A percentile compares a stretch with the other conserved stretches of the same genome.
These are phyloP conservation scores for Aspidoscelis tigris DNA, from an alignment of 2,113 vertebrate genomes.

Conservation along the genomic window DNA sequence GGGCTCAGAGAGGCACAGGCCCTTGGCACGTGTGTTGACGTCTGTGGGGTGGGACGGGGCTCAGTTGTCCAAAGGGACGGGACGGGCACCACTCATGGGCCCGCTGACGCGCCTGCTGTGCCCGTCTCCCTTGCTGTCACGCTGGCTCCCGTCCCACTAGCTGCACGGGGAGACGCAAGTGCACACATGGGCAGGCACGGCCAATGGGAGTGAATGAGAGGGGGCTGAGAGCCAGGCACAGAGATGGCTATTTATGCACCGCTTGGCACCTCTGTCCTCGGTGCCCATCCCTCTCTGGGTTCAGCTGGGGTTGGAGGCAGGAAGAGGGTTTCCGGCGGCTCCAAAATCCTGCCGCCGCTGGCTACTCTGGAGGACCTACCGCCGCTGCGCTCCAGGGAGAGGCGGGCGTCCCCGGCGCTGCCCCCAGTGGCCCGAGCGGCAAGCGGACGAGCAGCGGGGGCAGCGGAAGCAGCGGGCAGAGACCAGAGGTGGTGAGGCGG, in stretches of 20 bases:
- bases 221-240: slow-evolving; percentile 10
- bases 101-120: too few relatives aligned
- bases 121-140: neutral
- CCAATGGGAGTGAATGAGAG: slow-evolving; percentile 36
- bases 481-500: neutral
- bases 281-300: neutral
- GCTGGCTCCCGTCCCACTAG: neutral
- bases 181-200: neutral
- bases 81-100: neutral
- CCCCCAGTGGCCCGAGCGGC: neutral
- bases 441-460: neutral
- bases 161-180: neutral
- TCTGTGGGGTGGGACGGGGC: neutral
- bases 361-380: neutral
- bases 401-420: neutral
- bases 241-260: slow-evolving; percentile 22
- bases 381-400: neutral
- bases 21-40: neutral
- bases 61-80: neutral
- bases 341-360: neutral
- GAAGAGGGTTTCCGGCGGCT: neutral
- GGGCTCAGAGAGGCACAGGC: too few relatives aligned
- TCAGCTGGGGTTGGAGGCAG: neutral
- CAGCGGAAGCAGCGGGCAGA: rapidly evolving
- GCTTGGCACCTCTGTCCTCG: neutral